Evolutionary conservation across 2,113 vertebrate genomes (phyloP).

Genomic region (Lepus timidus): DNA sequence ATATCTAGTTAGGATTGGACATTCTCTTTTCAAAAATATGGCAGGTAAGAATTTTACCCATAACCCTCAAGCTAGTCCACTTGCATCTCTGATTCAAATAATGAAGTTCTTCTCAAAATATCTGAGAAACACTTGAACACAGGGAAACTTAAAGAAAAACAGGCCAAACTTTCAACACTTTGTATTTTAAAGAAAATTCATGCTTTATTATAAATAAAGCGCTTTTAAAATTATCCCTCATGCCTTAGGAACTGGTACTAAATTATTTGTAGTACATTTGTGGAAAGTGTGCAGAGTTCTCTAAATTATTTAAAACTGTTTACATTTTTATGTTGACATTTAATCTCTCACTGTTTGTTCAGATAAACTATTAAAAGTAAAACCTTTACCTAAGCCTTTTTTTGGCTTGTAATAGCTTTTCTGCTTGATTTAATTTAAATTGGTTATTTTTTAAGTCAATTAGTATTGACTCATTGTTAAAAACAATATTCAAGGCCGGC

Average conservation of each 20-base stretch:
- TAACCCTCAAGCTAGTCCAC: not conserved
- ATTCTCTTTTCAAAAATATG: not conserved
- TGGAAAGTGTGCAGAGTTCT: constrained; percentile 18
- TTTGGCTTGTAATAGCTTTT: constrained; percentile 55
- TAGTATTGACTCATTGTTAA: not conserved
- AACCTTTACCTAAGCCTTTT: constrained; percentile 55
- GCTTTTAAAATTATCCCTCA: constrained; percentile 46
- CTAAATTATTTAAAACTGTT: constrained; percentile 72
- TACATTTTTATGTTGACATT: constrained; percentile 53
- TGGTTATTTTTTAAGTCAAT: constrained; percentile 51
- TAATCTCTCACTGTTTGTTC: constrained; percentile 66
- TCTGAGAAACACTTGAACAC: not conserved
- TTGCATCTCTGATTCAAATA: constrained; percentile 22
- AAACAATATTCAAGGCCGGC: constrained; percentile 21
- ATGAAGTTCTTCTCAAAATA: constrained; percentile 34
- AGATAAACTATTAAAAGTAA: constrained; percentile 70
- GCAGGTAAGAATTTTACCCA: not conserved
- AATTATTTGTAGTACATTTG: constrained; percentile 40
- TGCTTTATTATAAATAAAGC: not conserved
- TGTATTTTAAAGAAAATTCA: constrained; percentile 58
- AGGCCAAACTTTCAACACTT: not conserved
- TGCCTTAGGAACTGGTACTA: not conserved
- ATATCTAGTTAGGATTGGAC: not conserved
- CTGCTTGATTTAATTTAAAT: constrained; percentile 62
- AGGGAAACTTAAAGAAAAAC: constrained; percentile 9